Evolutionary conservation across 2,797 vertebrate species (phyloP).

Genomic region (Spondyliosoma cantharus): DNA sequence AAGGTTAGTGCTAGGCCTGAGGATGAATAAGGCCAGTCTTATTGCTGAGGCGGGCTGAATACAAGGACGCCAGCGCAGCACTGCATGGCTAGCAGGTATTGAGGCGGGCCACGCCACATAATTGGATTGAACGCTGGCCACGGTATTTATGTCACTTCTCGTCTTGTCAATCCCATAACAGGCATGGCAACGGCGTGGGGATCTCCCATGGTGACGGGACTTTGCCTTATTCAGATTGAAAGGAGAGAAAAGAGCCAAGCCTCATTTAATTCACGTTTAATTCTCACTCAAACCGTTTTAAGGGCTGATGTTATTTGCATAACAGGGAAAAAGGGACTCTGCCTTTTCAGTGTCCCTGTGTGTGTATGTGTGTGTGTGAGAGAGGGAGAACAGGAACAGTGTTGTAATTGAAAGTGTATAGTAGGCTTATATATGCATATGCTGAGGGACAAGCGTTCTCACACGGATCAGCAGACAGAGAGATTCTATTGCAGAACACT

Average conservation of each 20-base stretch:
- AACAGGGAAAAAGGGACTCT: conserved; percentile 90
- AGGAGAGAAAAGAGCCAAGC: conserved; percentile 84
- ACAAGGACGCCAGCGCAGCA: conserved; percentile 90
- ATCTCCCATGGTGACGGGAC: conserved; percentile 88
- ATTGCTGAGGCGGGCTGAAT: conserved; percentile 87
- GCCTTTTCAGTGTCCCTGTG: conserved; percentile 81
- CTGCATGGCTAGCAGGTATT: conserved; percentile 93
- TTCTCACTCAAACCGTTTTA: conserved; percentile 88
- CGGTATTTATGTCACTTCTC: conserved; percentile 99
- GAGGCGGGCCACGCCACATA: conserved; percentile 94
- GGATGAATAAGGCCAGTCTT: conserved; percentile 71
- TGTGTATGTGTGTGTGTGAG: conserved; percentile 59
- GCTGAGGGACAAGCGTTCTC: conserved; percentile 82
- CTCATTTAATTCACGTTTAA: conserved; percentile 99
- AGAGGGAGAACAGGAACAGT: conserved; percentile 75
- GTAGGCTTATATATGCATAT: conserved; percentile 82
- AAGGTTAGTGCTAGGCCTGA: conserved; percentile 64
- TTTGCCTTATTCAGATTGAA: conserved; percentile 86
- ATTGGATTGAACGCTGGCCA: conserved; percentile 97
- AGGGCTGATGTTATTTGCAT: conserved; percentile 94
- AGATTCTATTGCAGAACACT: conserved; percentile 65
- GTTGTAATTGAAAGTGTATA: conserved; percentile 82
- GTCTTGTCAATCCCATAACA: conserved; percentile 98
- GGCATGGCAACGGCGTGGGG: conserved; percentile 91
- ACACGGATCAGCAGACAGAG: conserved; percentile 82